Evolutionary conservation across 2,888 invertebrate species (phyloP).

Genomic region (Dexiosoma caninum): DNA sequence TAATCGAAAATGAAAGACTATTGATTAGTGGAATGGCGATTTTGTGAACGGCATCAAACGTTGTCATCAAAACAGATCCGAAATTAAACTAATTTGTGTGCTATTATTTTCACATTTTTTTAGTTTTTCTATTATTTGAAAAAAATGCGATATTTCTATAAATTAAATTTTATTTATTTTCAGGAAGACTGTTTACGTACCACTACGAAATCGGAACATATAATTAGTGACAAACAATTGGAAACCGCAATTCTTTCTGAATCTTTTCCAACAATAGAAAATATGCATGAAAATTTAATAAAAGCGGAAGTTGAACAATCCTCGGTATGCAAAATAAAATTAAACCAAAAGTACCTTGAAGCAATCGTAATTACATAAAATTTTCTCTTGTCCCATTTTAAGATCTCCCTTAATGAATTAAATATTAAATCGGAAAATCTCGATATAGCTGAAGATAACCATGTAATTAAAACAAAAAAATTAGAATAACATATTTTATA

Average conservation of each 20-base stretch:
- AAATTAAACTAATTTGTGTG: too few relatives aligned
- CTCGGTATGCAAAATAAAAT: not conserved
- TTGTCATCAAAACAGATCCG: too few relatives aligned
- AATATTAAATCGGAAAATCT: conserved; percentile 28
- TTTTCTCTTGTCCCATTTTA: not conserved
- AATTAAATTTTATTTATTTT: not conserved
- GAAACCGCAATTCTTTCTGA: not conserved
- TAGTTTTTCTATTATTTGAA: too few relatives aligned
- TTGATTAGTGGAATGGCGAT: too few relatives aligned
- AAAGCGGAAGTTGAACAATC: not conserved
- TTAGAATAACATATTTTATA: not conserved
- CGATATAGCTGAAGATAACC: not conserved
- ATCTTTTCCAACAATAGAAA: not conserved
- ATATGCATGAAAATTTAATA: not conserved
- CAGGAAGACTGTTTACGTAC: not conserved
- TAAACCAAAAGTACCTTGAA: not conserved
- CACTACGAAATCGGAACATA: not conserved
- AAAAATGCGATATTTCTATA: too few relatives aligned
- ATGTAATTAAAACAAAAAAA: conserved; percentile 6
- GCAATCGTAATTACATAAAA: not conserved
- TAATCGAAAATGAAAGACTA: too few relatives aligned
- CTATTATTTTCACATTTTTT: too few relatives aligned
- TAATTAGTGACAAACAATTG: not conserved
- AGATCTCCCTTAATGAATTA: conserved; percentile 19
- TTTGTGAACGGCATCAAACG: too few relatives aligned